Base-by-base conservation (phyloP, 2,113 vertebrate species). In the Stigmatopora argus region DNA sequence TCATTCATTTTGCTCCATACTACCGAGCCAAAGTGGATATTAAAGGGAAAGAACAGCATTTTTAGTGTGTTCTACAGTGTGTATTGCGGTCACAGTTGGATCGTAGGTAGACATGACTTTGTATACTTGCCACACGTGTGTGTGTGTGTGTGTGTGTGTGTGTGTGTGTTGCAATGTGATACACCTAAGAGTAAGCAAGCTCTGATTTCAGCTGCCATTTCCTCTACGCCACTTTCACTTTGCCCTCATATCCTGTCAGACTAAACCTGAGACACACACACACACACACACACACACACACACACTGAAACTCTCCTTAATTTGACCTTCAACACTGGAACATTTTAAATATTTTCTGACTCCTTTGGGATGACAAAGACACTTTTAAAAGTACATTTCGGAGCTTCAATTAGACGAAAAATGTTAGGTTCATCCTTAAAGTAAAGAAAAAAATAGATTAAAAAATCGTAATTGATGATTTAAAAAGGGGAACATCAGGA, bases 241-340 rank as follows among this genome's bases (percentile, higher is more conserved):
- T 85, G n/a, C 62, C 72, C 82, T 87, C 66, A 85, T 78, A 82
- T 83, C 82, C 85, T 81, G 69, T 76, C 65, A 83, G 72, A 83
- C 70, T 80, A 78, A 79, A 80, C 67, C 71, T 74, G 73, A 85
- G 60, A 65, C 73, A 64, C 61, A 67, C 60, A 57, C 66, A 67
- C 49, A 60, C 65, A 51, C 63, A 64, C 46, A 14, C 70, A 70
- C 64, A 55, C 55, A 62, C 41, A 65, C 53, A 65, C 59, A 67
- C 62, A 31, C 26, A 31, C 26, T 31, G 26, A 31, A 31, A 31
- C 3, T 31, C 26, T 31, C 26, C 26, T 2, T 31, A 31, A 31
- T 41, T 41, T 41, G 38, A 41, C 38, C 38, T 41, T 41, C 38
- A 41, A 10, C 38, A 41, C 38, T 41, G 38, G 38, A 7, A 41